These are phyloP conservation scores for Limenitis camilla DNA, from an alignment of 2,888 invertebrate genomes.

Conservation along the genomic window DNA sequence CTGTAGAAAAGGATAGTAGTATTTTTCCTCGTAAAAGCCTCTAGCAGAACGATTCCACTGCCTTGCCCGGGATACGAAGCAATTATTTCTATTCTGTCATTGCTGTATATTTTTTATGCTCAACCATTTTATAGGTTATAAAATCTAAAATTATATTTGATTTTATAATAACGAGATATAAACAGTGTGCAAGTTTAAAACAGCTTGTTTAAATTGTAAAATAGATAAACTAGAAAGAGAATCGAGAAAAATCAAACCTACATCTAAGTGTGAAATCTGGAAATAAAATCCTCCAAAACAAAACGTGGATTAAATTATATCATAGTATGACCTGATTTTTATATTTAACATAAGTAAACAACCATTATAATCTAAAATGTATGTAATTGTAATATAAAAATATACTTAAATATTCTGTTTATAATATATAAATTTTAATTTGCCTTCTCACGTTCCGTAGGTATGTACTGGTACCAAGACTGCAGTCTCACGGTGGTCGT, in stretches of 20 bases:
- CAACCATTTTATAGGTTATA: conserved; percentile 42
- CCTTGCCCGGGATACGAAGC: conserved; percentile 73
- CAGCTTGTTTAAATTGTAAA: no score
- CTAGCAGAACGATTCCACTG: conserved; percentile 46
- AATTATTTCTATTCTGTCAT: conserved; percentile 75
- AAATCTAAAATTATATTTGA: conserved; percentile 23
- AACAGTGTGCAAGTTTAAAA: not conserved
- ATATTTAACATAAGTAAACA: no score
- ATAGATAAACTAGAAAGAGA: no score
- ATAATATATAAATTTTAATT: conserved; percentile 18
- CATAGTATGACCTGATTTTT: no score
- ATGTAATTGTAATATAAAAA: not conserved
- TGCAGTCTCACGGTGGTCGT: conserved; percentile 71
- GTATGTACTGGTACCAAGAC: conserved; percentile 36
- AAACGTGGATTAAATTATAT: no score
- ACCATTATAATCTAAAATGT: not conserved
- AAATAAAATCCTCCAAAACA: no score
- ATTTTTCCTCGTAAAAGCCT: conserved; percentile 37
- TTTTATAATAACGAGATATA: conserved; percentile 17
- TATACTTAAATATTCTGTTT: not conserved
- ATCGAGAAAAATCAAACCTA: no score
- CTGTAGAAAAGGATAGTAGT: conserved; percentile 43
- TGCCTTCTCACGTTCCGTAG: conserved; percentile 16
- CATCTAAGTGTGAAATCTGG: no score
- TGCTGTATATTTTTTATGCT: conserved; percentile 71